phyloP scores from a whole-genome alignment of 1,140 invertebrate genomes.

The Brachystomella parvula region DNA sequence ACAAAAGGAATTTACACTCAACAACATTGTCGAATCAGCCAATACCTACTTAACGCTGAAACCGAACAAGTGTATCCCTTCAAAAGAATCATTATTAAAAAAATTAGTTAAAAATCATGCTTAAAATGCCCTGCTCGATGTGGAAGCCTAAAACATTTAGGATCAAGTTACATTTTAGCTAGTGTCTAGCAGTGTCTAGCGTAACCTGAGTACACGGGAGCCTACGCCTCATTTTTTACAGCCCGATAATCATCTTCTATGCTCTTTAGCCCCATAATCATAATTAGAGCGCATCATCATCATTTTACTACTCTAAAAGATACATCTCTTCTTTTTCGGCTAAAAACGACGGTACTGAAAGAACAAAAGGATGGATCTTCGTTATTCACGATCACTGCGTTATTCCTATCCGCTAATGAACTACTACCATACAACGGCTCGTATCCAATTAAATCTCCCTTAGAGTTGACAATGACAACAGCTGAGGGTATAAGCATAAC shows the following conservation, averaged over 20 bases:
- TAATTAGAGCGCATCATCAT: background rate
- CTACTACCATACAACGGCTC: background rate
- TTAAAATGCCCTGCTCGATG: too few relatives aligned
- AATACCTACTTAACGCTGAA: too few relatives aligned
- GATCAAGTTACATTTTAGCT: background rate
- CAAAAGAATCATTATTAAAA: too few relatives aligned
- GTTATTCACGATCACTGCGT: too few relatives aligned
- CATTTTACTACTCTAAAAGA: too few relatives aligned
- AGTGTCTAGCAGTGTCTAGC: background rate
- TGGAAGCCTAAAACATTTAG: too few relatives aligned
- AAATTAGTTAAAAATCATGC: too few relatives aligned
- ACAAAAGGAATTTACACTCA: too few relatives aligned
- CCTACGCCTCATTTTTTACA: background rate
- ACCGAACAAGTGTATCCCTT: too few relatives aligned
- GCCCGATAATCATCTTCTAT: background rate
- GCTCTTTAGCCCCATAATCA: background rate
- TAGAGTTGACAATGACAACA: background rate
- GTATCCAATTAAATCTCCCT: too few relatives aligned
- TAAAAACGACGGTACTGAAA: slow-evolving; percentile 6
- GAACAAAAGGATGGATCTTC: background rate
- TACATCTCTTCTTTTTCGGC: background rate
- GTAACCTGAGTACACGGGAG: background rate
- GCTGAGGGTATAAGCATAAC: background rate
- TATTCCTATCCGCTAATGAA: too few relatives aligned
- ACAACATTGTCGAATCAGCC: too few relatives aligned